A percentile compares a stretch with the other conserved stretches of the same genome.
Evolutionary conservation across 2,888 invertebrate species (phyloP).

Genomic region (Sphecodes monilicornis): DNA sequence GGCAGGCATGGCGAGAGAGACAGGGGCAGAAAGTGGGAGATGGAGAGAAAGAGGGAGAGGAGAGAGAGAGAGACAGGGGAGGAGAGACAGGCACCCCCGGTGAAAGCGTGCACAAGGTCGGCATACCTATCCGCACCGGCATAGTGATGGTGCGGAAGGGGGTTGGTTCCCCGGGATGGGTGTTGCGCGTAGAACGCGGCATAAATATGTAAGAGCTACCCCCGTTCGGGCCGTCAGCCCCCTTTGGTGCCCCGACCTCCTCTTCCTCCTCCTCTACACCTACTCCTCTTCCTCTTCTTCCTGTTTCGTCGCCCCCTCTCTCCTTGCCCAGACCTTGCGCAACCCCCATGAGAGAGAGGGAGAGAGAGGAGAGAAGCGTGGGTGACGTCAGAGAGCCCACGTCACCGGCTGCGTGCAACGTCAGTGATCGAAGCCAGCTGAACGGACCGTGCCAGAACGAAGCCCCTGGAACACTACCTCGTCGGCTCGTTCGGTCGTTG

Average conservation of each 20-base stretch:
- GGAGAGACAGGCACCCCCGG: conserved; percentile 44
- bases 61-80: background rate
- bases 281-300: conserved; percentile 57
- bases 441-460: conserved; percentile 56
- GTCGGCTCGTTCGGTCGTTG: conserved; percentile 60
- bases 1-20: conserved; percentile 34
- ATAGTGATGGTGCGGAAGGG: conserved; percentile 58
- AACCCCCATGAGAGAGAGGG: conserved; percentile 72
- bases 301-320: conserved; percentile 37
- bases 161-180: conserved; percentile 73
- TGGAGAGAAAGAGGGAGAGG: background rate
- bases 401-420: conserved; percentile 80
- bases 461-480: conserved; percentile 40
- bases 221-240: conserved; percentile 72
- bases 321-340: conserved; percentile 76
- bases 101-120: conserved; percentile 71
- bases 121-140: conserved; percentile 62
- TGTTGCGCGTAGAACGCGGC: conserved; percentile 82
- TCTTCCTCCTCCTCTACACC: conserved; percentile 27
- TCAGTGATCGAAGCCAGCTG: conserved; percentile 84
- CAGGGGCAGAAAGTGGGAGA: no score
- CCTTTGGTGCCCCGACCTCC: conserved; percentile 68
- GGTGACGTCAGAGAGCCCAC: conserved; percentile 77
- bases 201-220: conserved; percentile 84
- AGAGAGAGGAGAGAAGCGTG: conserved; percentile 41